These are phyloP conservation scores for Poeciliopsis paucimaculata DNA, from an alignment of 2,797 vertebrate genomes.

Conservation along the genomic window DNA sequence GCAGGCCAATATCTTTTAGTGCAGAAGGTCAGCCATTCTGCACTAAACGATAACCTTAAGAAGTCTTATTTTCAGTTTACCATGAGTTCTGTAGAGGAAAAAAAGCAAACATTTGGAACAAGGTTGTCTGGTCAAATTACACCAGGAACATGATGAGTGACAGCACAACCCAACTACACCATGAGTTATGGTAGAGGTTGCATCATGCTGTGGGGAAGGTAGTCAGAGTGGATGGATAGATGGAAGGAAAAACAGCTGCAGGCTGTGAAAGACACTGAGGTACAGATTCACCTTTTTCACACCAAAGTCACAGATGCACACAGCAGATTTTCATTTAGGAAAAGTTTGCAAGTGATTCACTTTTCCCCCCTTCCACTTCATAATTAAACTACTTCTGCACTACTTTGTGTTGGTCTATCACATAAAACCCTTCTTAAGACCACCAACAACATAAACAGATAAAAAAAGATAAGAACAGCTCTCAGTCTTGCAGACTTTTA, in stretches of 20 bases:
- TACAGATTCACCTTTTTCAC: not conserved
- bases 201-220: not conserved
- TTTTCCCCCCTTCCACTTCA: not conserved
- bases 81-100: too few relatives aligned
- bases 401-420: not conserved
- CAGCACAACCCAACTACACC: not conserved
- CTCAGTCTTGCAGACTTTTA: slow-evolving; percentile 50
- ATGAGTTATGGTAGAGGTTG: not conserved
- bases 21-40: too few relatives aligned
- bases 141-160: not conserved
- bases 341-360: not conserved
- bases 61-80: not conserved
- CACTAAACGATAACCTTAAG: not conserved
- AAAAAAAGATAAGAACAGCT: not conserved
- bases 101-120: too few relatives aligned
- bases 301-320: not conserved
- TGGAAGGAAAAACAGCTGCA: not conserved
- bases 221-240: not conserved
- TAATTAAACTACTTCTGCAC: not conserved
- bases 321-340: not conserved
- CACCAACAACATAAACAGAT: not conserved
- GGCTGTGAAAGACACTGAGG: not conserved
- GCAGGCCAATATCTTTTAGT: too few relatives aligned
- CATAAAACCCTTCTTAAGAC: not conserved
- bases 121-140: not conserved